Evolutionary conservation across 2,797 vertebrate genomes (phyloP), one percentile per base, ranked within the genome.

Genomic region (Cirrhinus mrigala): DNA sequence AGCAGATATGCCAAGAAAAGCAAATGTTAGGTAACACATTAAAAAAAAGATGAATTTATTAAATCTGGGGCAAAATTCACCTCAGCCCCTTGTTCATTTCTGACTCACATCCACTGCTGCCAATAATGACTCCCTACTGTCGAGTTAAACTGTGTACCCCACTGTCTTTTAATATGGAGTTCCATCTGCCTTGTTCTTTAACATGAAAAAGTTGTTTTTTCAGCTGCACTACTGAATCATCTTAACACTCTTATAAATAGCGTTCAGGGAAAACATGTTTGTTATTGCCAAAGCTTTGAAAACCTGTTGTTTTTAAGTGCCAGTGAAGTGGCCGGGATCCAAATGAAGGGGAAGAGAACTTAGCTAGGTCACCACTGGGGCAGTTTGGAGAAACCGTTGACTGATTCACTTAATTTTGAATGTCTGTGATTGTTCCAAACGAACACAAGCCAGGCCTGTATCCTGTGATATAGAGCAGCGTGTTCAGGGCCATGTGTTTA

Each of bases 401-500:
- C 83, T 78, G 88, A 91, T 85, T 71, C 75, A 87, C 83, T 87
- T 88, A 66, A 89, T 82, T 89, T 62, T 94, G 88, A 91, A 92
- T 87, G 89, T 88, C 85, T 85, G 88, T 90, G 88, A 92, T 91
- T 91, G 91, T 92, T 92, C 87, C 82, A 86, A 86, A 82, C 81
- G 84, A 87, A 90, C 88, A 87, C 81, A 87, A 89, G 86, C 66
- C 82, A 27, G 0, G 76, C 81, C 91, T 89, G 85, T 88, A 90
- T 92, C 90, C 90, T 90, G 90, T 73, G n/a, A 73, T 79, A 81
- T 90, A 87, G 90, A 89, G 81, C 82, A 73, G 52, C 87, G 62
- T 87, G 70, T 84, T 69, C 82, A 50, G 62, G 81, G 12, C 48
- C 70, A 73, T 66, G 66, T 79, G 86, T 84, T 87, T 81, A 70